Evolutionary conservation across 2,888 invertebrate species (phyloP).

Genomic region (Ormyrus labotus): DNA sequence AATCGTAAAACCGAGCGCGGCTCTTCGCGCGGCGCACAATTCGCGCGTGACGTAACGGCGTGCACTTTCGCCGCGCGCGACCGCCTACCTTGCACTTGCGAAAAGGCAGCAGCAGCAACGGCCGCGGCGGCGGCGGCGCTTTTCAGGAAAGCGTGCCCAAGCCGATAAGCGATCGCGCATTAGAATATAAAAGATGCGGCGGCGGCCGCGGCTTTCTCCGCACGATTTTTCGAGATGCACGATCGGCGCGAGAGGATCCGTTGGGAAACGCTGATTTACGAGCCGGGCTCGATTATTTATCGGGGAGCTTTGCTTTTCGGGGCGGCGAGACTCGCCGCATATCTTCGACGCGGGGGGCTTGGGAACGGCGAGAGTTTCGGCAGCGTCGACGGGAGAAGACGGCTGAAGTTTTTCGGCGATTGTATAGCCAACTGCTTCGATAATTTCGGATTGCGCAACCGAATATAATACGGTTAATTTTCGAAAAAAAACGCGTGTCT

Average conservation of each 20-base stretch:
- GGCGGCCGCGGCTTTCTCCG: conserved; percentile 31
- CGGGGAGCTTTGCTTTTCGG: too few species aligned
- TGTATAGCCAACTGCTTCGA: too few species aligned
- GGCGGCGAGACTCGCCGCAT: too few species aligned
- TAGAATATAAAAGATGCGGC: conserved; percentile 9
- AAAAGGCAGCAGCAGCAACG: conserved; percentile 21
- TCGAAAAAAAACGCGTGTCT: too few species aligned
- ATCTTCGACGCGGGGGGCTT: too few species aligned
- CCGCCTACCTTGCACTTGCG: conserved; percentile 69
- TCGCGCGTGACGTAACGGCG: conserved; percentile 65
- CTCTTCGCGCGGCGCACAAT: background rate
- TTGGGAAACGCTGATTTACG: conserved; percentile 33
- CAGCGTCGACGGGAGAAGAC: too few species aligned
- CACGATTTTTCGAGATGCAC: conserved; percentile 50
- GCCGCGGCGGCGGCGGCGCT: conserved; percentile 48
- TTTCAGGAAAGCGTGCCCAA: conserved; percentile 22
- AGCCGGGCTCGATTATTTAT: too few species aligned
- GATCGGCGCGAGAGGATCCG: conserved; percentile 10
- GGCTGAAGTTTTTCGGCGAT: too few species aligned
- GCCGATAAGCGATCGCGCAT: conserved; percentile 7
- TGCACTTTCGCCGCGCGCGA: conserved; percentile 68
- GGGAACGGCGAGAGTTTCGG: too few species aligned
- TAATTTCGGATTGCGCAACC: too few species aligned
- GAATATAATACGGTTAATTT: too few species aligned
- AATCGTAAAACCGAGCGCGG: conserved; percentile 3